Evolutionary conservation across 2,113 vertebrate genomes (phyloP).

Genomic region (Phylloscopus trochilus): DNA sequence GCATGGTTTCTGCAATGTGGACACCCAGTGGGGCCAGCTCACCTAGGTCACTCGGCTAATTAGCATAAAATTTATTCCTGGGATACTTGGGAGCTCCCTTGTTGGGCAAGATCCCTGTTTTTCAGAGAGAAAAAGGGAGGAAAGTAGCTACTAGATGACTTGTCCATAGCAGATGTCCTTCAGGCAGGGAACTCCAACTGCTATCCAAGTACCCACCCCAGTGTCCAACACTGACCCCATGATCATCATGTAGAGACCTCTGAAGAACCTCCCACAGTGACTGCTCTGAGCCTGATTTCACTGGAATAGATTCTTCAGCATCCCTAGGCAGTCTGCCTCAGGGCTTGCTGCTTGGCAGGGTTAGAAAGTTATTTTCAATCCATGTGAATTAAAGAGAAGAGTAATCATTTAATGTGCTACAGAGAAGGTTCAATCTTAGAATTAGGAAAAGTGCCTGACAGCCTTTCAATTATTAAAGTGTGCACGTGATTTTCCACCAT

Average conservation of each 20-base stretch:
- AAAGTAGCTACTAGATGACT: neutral
- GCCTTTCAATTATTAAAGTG: neutral
- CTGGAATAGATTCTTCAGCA: neutral
- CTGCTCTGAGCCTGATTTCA: neutral
- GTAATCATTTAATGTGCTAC: neutral
- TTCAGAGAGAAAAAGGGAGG: neutral
- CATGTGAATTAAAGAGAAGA: neutral
- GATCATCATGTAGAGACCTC: neutral
- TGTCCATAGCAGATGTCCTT: neutral
- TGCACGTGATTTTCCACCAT: neutral
- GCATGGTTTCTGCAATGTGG: neutral
- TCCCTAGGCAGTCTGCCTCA: neutral
- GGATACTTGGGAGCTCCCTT: neutral
- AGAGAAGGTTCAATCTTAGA: neutral
- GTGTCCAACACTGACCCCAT: neutral
- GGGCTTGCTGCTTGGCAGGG: neutral
- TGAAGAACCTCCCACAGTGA: neutral
- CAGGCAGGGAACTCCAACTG: neutral
- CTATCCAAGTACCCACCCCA: neutral
- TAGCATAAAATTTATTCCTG: neutral
- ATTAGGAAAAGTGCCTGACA: neutral
- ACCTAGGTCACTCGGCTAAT: neutral
- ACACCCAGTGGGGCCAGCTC: neutral
- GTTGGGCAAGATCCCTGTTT: neutral
- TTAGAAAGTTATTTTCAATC: neutral